These are phyloP conservation scores for Sinohyriopsis cumingii DNA, from an alignment of 2,888 invertebrate genomes.

Conservation along the genomic window DNA sequence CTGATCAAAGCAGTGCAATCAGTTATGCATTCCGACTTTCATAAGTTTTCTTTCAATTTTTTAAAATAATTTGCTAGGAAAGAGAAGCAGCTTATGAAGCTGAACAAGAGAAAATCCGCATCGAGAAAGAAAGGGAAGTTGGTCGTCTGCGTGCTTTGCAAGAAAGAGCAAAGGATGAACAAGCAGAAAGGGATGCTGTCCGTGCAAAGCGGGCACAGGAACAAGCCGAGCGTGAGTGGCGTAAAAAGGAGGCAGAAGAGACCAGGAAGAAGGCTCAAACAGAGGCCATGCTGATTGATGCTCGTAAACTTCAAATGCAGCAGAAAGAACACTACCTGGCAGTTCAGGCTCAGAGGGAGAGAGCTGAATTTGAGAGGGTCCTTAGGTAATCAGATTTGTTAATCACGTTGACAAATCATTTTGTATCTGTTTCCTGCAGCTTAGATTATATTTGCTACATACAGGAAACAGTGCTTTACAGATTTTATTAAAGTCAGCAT, in stretches of 20 bases:
- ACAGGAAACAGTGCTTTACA: not conserved
- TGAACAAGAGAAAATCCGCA: constrained; percentile 68
- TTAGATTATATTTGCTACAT: not conserved
- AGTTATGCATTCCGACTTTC: too few relatives aligned
- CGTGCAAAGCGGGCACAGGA: constrained; percentile 71
- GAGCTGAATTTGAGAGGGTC: constrained; percentile 71
- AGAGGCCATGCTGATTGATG: constrained; percentile 67
- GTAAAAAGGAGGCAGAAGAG: constrained; percentile 69
- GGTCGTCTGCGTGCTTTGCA: constrained; percentile 68
- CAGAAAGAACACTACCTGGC: constrained; percentile 72
- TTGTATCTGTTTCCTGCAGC: not conserved
- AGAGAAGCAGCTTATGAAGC: constrained; percentile 68
- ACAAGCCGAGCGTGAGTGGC: constrained; percentile 71
- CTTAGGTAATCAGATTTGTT: constrained; percentile 54
- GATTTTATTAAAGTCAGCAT: not conserved
- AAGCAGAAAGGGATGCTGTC: constrained; percentile 70
- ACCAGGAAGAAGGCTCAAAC: constrained; percentile 66
- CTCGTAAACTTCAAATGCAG: constrained; percentile 68
- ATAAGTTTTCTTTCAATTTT: too few relatives aligned
- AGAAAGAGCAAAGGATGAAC: constrained; percentile 70
- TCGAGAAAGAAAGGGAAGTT: constrained; percentile 72
- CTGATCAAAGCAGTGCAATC: too few relatives aligned
- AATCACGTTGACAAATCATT: not conserved
- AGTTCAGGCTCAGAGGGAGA: constrained; percentile 71
- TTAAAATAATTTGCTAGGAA: constrained; percentile 48